Base-by-base conservation (phyloP, 2,113 vertebrate species). In the Chinchilla lanigera region DNA sequence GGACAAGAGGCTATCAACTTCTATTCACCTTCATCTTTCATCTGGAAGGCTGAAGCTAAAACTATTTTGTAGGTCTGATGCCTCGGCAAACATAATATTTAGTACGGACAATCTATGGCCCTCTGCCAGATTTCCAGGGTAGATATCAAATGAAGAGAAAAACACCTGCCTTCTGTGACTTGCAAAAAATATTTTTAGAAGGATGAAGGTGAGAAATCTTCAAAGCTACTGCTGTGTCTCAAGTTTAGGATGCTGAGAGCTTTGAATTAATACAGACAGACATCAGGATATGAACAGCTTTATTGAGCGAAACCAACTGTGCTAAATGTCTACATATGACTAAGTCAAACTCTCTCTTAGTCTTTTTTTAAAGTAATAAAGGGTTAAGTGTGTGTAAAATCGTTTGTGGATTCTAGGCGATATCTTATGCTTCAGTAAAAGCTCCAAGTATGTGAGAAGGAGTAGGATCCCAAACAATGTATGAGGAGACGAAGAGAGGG, bases 121-220 rank as follows among this genome's bases (percentile, higher is more conserved):
- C 5, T 95, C 61, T 92, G 89, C 50, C 78, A 95, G 80, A 89
- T 95, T 97, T 96, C 71, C 61, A 73, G 47, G 44, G 44, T 75
- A 84, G 60, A 63, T 69, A 80, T 84, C 65, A 93, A 89, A 97
- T 94, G 33, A 95, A 56, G 47, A 75, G 47, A 89, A 96, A 96
- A 85, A 33, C 17, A 89, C 61, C 24, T 94, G 13, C 24, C 13
- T 89, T 90, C 50, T 84, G 60, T 92, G 54, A 89, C 58, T 61
- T 93, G 35, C 0, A 14, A 20, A 94, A 95, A 83, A n/a, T 58
- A 38, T 95, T 93, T 90, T 96, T 90, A 75, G 93, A 94, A 89
- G 63, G 41, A 96, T 54, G 1, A 78, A 71, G 22, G 30, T 86
- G 80, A 96, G 73, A 98, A 97, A 97, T 94, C 35, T 41, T 91